These are phyloP conservation scores for Caerostris extrusa DNA, from an alignment of 1,140 invertebrate species.

Conservation along the genomic window DNA sequence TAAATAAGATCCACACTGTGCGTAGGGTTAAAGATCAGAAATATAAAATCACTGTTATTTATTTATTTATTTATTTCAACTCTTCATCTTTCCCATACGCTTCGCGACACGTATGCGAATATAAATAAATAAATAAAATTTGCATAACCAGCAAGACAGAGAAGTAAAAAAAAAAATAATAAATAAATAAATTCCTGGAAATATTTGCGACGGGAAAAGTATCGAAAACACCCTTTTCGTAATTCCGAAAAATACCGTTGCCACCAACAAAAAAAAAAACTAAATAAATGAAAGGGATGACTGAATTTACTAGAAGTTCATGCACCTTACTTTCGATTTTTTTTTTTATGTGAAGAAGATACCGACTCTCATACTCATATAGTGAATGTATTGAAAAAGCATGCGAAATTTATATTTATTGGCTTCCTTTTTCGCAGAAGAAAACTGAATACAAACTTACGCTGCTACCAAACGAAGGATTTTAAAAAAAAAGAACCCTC, in stretches of 20 bases:
- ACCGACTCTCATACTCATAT: neutral
- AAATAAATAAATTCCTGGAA: neutral
- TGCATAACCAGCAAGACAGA: neutral
- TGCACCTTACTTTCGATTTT: constrained; percentile 25
- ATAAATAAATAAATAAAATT: neutral
- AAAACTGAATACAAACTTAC: neutral
- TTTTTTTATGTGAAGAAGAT: neutral
- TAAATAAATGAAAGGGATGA: neutral
- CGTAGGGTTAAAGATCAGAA: constrained; percentile 15
- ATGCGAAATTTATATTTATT: constrained; percentile 41
- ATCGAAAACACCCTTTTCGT: constrained; percentile 4
- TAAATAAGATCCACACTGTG: neutral
- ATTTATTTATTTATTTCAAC: neutral
- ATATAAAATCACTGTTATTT: neutral
- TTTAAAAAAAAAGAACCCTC: neutral
- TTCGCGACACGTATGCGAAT: neutral
- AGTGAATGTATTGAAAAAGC: constrained; percentile 13
- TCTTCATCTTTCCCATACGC: neutral
- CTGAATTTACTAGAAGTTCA: neutral
- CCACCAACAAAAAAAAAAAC: neutral
- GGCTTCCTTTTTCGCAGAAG: neutral
- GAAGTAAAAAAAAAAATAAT: too few relatives aligned
- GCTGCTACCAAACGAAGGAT: neutral
- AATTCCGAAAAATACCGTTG: constrained; percentile 3
- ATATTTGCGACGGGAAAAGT: constrained; percentile 25